These are phyloP conservation scores for Tetramorium parvispinum DNA, from an alignment of 1,140 invertebrate species.

Conservation along the genomic window DNA sequence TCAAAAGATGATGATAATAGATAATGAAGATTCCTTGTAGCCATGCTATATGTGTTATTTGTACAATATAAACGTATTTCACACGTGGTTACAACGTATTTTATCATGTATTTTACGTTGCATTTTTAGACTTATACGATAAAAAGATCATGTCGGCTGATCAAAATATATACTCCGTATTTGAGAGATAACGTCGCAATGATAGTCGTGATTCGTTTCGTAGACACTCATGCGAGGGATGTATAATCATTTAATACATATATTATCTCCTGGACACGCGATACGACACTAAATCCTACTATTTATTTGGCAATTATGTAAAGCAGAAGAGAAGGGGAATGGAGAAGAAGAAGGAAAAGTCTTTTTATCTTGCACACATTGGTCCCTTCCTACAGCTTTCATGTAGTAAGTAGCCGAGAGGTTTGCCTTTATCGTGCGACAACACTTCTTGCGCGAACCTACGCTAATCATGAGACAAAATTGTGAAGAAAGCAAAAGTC, in stretches of 20 bases:
- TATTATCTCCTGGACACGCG: not conserved
- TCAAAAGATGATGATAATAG: not conserved
- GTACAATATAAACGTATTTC: not conserved
- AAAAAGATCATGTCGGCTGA: not conserved
- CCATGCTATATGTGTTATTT: not conserved
- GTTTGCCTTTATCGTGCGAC: not conserved
- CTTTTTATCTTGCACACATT: slow-evolving; percentile 12
- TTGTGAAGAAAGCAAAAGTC: not conserved
- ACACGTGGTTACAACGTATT: too few species aligned
- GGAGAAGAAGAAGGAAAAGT: not conserved
- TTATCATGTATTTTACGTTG: not conserved
- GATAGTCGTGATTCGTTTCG: not conserved
- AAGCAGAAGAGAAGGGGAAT: not conserved
- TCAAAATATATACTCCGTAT: not conserved
- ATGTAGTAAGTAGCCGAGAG: slow-evolving; percentile 14
- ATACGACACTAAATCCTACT: slow-evolving; percentile 36
- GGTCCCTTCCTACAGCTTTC: slow-evolving; percentile 51
- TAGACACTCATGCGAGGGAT: slow-evolving; percentile 31
- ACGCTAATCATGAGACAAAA: not conserved
- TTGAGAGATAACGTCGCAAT: not conserved
- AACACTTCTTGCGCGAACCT: not conserved
- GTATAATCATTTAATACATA: slow-evolving; percentile 18
- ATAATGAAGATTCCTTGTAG: not conserved
- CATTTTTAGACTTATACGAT: not conserved
- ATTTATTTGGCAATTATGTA: slow-evolving; percentile 67